These are phyloP conservation scores for Leptinotarsa texana DNA, from an alignment of 1,140 invertebrate species.

Conservation along the genomic window DNA sequence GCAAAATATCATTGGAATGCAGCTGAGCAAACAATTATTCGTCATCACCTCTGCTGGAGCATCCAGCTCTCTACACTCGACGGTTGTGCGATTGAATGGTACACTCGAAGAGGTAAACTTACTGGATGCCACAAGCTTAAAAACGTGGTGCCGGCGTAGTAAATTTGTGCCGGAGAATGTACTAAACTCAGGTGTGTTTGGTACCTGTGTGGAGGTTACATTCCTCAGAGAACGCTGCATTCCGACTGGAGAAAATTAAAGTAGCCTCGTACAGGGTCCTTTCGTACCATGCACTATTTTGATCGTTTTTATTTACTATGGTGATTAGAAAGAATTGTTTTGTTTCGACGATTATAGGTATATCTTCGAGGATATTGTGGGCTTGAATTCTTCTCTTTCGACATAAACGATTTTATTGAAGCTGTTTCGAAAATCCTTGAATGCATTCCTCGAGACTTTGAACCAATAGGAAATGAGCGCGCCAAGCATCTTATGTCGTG, in stretches of 20 bases:
- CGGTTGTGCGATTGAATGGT: conserved; percentile 39
- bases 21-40: conserved; percentile 40
- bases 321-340: not conserved
- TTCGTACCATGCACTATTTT: conserved; percentile 25
- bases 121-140: conserved; percentile 27
- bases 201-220: conserved; percentile 52
- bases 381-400: not conserved
- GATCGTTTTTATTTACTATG: not conserved
- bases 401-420: not conserved
- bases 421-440: not conserved
- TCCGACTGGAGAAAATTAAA: conserved; percentile 51
- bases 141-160: conserved; percentile 21
- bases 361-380: not conserved
- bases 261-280: conserved; percentile 44
- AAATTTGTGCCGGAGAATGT: conserved; percentile 41
- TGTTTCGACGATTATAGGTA: no score
- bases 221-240: conserved; percentile 50
- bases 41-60: conserved; percentile 16
- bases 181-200: conserved; percentile 55
- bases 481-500: conserved; percentile 24
- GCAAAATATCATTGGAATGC: conserved; percentile 54
- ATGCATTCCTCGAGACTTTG: conserved; percentile 26
- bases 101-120: conserved; percentile 42
- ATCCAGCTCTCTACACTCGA: conserved; percentile 29
- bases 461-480: conserved; percentile 33